Evolutionary conservation across 2,888 invertebrate genomes (phyloP).

Genomic region (Girardia tigrina): DNA sequence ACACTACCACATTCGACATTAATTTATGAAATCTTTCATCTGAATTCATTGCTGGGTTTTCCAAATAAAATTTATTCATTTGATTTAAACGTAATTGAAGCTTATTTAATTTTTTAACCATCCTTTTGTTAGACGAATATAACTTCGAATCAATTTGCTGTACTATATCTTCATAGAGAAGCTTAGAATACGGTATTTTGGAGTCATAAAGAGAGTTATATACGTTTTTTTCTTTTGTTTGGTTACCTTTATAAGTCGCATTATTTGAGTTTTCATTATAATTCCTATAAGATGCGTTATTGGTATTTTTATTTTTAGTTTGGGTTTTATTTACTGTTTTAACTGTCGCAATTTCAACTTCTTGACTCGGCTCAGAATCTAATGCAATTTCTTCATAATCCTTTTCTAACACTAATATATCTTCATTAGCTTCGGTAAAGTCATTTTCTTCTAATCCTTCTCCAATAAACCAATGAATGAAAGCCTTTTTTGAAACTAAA

Average conservation of each 20-base stretch:
- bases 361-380: slow-evolving; percentile 37
- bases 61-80: slow-evolving; percentile 2
- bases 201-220: not conserved
- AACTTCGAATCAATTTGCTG: not conserved
- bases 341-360: not conserved
- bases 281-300: not conserved
- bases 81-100: not conserved
- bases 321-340: not conserved
- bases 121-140: not conserved
- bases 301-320: not conserved
- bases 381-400: slow-evolving; percentile 52
- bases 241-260: not conserved
- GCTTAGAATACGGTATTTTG: not conserved
- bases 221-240: not conserved
- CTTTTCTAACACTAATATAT: slow-evolving; percentile 55
- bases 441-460: slow-evolving; percentile 68
- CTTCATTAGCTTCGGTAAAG: slow-evolving; percentile 74
- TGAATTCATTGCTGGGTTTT: not conserved
- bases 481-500: slow-evolving; percentile 69
- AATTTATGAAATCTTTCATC: not conserved
- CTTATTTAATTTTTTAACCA: slow-evolving; percentile 3
- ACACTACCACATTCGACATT: not conserved
- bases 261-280: not conserved
- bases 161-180: not conserved
- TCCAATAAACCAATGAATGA: slow-evolving; percentile 71